Conservation (phyloP, 2,888 invertebrate genomes). For the Pardosa pseudoannulata region DNA sequence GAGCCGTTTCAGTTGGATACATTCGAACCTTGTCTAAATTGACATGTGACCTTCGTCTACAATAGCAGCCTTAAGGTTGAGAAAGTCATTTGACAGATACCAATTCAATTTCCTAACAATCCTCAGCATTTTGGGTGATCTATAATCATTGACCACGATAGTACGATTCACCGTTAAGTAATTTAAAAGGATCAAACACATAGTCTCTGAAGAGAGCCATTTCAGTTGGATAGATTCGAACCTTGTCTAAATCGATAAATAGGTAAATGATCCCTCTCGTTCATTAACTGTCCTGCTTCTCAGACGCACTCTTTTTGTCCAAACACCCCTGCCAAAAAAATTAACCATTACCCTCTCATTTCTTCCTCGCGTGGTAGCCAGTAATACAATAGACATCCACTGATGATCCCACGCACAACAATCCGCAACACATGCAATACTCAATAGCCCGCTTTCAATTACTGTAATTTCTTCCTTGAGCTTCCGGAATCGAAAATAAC, state of each 20-base stretch:
- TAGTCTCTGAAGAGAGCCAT: no score
- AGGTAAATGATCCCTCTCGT: neutral
- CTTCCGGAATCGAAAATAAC: slow-evolving; percentile 35
- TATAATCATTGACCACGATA: no score
- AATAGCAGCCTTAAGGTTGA: no score
- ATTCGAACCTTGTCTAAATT: no score
- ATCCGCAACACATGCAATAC: slow-evolving; percentile 21
- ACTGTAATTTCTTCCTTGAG: slow-evolving; percentile 31
- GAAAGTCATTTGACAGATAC: no score
- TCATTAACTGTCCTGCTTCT: neutral
- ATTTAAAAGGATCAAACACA: no score
- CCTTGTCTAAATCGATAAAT: neutral
- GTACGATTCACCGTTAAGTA: no score
- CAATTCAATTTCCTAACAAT: no score
- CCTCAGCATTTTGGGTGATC: no score
- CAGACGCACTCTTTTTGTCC: neutral
- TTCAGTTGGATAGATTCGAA: no score
- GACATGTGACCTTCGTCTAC: no score
- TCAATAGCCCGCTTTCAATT: slow-evolving; percentile 19
- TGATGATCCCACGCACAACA: slow-evolving; percentile 15
- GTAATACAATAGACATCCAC: slow-evolving; percentile 27
- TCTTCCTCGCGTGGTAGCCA: neutral
- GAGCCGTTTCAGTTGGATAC: no score
- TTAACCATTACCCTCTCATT: neutral
- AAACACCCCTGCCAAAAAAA: neutral